phyloP scores from a whole-genome alignment of 2,113 vertebrate genomes.

The Tachysurus vachellii region DNA sequence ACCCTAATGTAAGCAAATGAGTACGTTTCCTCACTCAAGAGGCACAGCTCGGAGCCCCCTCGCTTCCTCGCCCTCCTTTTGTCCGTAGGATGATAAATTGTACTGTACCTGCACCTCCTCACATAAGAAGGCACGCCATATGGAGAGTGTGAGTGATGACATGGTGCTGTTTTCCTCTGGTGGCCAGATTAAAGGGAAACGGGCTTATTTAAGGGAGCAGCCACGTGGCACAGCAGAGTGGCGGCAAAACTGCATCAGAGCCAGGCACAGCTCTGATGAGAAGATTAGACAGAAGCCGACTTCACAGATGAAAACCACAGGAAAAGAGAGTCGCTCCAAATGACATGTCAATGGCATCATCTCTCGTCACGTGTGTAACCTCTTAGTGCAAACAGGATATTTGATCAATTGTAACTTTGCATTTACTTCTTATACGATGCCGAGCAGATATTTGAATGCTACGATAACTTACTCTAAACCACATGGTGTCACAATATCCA shows the following conservation, averaged over 20 bases:
- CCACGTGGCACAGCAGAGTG: constrained; percentile 36
- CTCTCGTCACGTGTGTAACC: background rate
- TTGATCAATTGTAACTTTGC: background rate
- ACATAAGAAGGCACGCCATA: constrained; percentile 20
- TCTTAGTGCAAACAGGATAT: background rate
- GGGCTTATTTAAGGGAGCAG: constrained; percentile 38
- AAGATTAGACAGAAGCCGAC: constrained; percentile 27
- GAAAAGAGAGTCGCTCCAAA: constrained; percentile 19
- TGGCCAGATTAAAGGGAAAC: constrained; percentile 47
- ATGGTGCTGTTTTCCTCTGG: constrained; percentile 28
- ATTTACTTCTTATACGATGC: background rate
- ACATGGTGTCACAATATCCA: background rate
- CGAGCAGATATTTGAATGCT: background rate
- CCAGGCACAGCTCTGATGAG: constrained; percentile 14
- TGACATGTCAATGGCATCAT: background rate
- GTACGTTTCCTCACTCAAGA: background rate
- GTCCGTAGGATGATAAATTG: constrained; percentile 32
- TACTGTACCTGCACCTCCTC: constrained; percentile 16
- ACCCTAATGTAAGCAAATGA: constrained; percentile 19
- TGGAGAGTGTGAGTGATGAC: constrained; percentile 43
- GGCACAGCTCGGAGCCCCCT: background rate
- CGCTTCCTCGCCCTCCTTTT: constrained; percentile 10
- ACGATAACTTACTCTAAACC: background rate
- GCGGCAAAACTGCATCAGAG: constrained; percentile 31
- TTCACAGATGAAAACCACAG: constrained; percentile 10